Base-by-base conservation (phyloP, 1,140 invertebrate genomes). In the Sycophaga agraensis region DNA sequence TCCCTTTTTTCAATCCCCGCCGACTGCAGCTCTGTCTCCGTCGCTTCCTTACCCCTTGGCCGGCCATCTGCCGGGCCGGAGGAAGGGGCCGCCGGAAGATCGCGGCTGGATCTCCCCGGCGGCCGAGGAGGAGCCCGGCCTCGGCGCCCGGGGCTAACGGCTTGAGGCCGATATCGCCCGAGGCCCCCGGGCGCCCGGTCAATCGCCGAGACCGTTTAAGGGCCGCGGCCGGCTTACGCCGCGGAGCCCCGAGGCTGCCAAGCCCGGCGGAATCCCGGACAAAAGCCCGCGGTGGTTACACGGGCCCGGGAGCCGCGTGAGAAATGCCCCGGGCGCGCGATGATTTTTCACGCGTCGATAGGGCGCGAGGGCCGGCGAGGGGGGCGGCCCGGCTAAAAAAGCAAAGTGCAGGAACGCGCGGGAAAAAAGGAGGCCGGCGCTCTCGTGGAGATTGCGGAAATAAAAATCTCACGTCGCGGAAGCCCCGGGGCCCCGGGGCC, bases 1-100 rank as follows among this genome's bases (percentile, higher is more conserved):
- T 78, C 75, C 69, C 73, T 79, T 79, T 80, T 80, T 80, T 78
- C 76, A 72, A 75, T 72, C 69, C 65, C 59, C 62, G 56, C 57
- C 17, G 26, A 4, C 11, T 11, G 28, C 5, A 4, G 4, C 43
- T 49, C 11, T 24, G 24, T 50, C 46, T 68, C 53, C 54, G 68
- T 71, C 73, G 72, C 69, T 73, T 74, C 71, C 2, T 81, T 81
- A 80, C 79, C 79, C 79, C 79, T 80, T 81, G 70, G 78, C 78
- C 75, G 69, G 77, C 79, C 79, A 80, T 79, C 79, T 81, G 79
- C 79, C 70, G 71, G 48, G 70, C 24, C 16, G 7, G 12, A 56
- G 75, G 74, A 77, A 79, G 75, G 78, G 77, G 72, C 73, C 72
- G 70, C 70, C 66, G 57, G 26, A 31, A 49, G 56, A 46, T 35